Evolutionary conservation across 2,797 vertebrate genomes (phyloP), one percentile per base, ranked within the genome.

Genomic region (Gymnoscopelus braueri): DNA sequence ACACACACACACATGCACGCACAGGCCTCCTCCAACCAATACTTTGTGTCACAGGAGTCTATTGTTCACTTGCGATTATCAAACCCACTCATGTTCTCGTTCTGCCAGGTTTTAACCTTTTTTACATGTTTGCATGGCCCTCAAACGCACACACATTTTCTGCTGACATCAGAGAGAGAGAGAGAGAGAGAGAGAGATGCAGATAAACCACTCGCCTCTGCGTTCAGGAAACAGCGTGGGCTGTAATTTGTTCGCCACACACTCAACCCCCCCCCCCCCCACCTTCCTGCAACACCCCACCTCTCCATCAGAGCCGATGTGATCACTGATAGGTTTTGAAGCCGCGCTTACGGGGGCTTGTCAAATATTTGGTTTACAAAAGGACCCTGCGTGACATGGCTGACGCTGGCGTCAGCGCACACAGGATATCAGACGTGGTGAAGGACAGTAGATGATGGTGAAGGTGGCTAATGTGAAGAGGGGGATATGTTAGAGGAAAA

Each of bases 91-190:
- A 70, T 72, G 63, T 87, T 91, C 87, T 84, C 84, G 87, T 90
- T 80, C 74, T 81, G 82, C 80, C 55, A 68, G 81, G 82, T 81
- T 86, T 88, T 91, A 89, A 88, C 85, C 88, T 91, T 86, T 81
- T 26, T 74, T 76, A 87, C 90, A 89, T 88, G 84, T 83, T 79
- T 79, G 81, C 67, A 65, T 89, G 82, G 86, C 80, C 70, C 68
- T 66, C 59, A 35, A 12, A 68, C 57, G 19, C 51, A 57, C 39
- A 48, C 56, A 23, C 67, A 44, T 60, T 63, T 70, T 67, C 47
- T 57, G 54, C 49, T 52, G 58, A 63, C 75, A 78, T 71, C 56
- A 60, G 5, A 66, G 60, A 64, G 63, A 50, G 65, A 73, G 32
- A 39, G 35, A 73, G 32, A 39, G 35, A 8, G 5, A 44, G 39